Conservation (phyloP, 2,888 invertebrate species). For the Aplocera efformata region DNA sequence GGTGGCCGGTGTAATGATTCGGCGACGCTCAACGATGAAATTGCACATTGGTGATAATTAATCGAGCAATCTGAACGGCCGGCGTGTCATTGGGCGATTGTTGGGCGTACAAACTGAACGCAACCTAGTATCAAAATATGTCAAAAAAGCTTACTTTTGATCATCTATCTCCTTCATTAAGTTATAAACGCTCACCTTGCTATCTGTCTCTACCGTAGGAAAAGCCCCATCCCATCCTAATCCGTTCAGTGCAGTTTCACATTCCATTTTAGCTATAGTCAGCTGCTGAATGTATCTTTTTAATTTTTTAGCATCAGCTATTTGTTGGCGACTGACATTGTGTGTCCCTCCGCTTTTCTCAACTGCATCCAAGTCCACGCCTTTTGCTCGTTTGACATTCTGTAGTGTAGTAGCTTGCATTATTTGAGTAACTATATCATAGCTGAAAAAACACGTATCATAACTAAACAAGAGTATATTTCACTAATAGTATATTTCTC, state of each 20-base stretch:
- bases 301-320: conserved; percentile 89
- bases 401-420: conserved; percentile 96
- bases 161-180: no score
- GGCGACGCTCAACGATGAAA: no score
- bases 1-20: no score
- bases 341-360: conserved; percentile 77
- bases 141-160: no score
- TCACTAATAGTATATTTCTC: no score
- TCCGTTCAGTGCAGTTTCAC: conserved; percentile 87
- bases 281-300: conserved; percentile 92
- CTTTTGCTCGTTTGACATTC: conserved; percentile 92
- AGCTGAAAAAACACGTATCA: conserved; percentile 78
- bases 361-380: conserved; percentile 83
- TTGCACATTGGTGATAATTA: no score
- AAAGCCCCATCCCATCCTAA: conserved; percentile 89
- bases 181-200: no score
- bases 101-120: no score
- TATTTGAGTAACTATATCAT: conserved; percentile 93
- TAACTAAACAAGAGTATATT: no score
- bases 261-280: conserved; percentile 89
- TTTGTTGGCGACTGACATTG: conserved; percentile 86
- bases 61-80: no score
- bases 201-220: conserved; percentile 75
- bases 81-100: no score
- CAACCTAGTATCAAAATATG: no score